A percentile compares a stretch with the other conserved stretches of the same genome.
These are phyloP conservation scores for Geococcyx californianus DNA, from an alignment of 2,113 vertebrate genomes.

Conservation along the genomic window DNA sequence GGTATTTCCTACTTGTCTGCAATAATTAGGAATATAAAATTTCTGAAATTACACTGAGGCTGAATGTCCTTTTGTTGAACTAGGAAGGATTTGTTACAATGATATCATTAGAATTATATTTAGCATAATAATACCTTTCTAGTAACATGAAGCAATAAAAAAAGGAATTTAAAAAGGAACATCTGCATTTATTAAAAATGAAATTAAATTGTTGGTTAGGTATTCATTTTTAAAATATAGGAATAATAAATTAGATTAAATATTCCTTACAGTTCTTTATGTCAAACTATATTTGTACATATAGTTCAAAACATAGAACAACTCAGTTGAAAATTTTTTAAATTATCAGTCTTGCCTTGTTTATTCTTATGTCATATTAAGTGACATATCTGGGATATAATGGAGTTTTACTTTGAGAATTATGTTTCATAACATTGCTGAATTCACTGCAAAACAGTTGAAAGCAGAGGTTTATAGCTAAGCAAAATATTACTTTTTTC, in stretches of 20 bases:
- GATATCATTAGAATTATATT: neutral
- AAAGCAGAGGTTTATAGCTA: neutral
- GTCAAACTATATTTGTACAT: neutral
- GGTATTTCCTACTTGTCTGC: neutral
- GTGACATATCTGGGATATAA: neutral
- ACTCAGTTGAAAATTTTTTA: neutral
- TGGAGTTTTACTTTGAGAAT: neutral
- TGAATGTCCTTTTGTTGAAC: neutral
- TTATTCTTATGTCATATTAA: neutral
- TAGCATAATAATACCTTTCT: neutral
- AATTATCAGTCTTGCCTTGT: neutral
- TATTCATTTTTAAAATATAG: neutral
- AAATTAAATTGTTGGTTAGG: neutral
- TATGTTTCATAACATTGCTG: too few species aligned
- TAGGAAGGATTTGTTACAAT: neutral
- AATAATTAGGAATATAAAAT: neutral
- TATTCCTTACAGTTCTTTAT: neutral
- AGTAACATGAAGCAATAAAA: neutral
- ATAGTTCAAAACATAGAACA: neutral
- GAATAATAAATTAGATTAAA: neutral
- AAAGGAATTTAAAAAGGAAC: neutral
- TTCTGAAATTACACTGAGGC: neutral
- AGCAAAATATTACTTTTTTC: neutral
- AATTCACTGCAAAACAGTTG: too few species aligned
- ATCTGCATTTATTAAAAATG: neutral